Conservation (phyloP, 2,888 invertebrate species). For the Cryptocephalus moraei region DNA sequence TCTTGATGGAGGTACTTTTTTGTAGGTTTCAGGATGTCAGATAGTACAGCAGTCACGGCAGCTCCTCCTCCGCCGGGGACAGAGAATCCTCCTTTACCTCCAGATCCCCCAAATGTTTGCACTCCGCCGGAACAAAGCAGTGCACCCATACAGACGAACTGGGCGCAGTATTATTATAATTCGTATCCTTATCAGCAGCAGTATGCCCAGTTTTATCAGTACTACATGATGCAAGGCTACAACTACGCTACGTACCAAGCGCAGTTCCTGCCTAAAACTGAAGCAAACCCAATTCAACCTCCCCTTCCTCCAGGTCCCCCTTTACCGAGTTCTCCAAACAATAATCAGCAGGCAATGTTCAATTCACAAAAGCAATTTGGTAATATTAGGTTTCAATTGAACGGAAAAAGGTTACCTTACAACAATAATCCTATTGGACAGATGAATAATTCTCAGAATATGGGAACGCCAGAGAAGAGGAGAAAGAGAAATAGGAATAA, state of each 20-base stretch:
- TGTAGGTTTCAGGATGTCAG: constrained; percentile 12
- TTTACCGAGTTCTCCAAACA: constrained; percentile 16
- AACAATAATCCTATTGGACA: constrained; percentile 34
- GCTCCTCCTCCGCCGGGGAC: constrained; percentile 22
- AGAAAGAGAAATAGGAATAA: constrained; percentile 61
- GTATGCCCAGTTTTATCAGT: constrained; percentile 44
- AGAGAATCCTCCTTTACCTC: constrained; percentile 21
- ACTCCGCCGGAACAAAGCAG: constrained; percentile 9
- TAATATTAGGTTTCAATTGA: constrained; percentile 46
- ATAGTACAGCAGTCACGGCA: constrained; percentile 12
- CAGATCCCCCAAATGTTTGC: constrained; percentile 13
- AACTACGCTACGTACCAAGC: constrained; percentile 27
- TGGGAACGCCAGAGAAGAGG: constrained; percentile 60
- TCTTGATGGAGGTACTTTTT: background rate
- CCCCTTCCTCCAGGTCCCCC: constrained; percentile 48
- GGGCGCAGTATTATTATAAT: constrained; percentile 16
- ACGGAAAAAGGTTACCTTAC: constrained; percentile 31
- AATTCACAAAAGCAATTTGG: constrained; percentile 38
- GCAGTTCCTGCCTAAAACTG: constrained; percentile 18
- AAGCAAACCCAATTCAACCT: constrained; percentile 32
- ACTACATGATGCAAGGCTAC: constrained; percentile 25
- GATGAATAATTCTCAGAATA: constrained; percentile 36
- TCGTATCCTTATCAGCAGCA: constrained; percentile 18
- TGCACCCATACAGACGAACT: constrained; percentile 8
- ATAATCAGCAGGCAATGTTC: constrained; percentile 32